A percentile compares a stretch with the other conserved stretches of the same genome.
These are phyloP conservation scores for Archocentrus centrarchus DNA, from an alignment of 2,113 vertebrate species.

Conservation along the genomic window DNA sequence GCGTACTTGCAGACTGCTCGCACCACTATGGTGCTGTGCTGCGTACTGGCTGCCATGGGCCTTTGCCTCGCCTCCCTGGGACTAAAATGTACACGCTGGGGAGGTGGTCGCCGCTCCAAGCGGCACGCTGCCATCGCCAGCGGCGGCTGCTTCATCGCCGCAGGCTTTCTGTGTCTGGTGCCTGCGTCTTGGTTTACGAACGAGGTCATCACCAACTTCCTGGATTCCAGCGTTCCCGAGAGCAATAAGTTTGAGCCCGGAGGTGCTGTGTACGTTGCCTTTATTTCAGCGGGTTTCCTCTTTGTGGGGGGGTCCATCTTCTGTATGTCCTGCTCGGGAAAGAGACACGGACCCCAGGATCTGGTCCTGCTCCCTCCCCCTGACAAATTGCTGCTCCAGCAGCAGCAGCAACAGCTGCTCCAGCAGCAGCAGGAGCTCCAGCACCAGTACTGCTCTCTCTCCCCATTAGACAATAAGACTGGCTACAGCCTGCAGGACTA, in stretches of 20 bases:
- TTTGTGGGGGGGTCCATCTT: slow-evolving; percentile 90
- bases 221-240: slow-evolving; percentile 89
- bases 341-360: slow-evolving; percentile 82
- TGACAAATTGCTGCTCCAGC: slow-evolving; percentile 79
- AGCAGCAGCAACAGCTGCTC: slow-evolving; percentile 81
- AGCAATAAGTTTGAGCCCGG: slow-evolving; percentile 94
- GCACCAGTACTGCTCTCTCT: slow-evolving; percentile 83
- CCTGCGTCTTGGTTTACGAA: slow-evolving; percentile 94
- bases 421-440: slow-evolving; percentile 81
- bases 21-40: slow-evolving; percentile 94
- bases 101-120: slow-evolving; percentile 87
- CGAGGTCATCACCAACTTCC: slow-evolving; percentile 90
- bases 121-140: slow-evolving; percentile 86
- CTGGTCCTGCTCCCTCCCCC: slow-evolving; percentile 81
- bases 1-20: slow-evolving; percentile 91
- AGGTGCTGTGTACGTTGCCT: slow-evolving; percentile 91
- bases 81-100: slow-evolving; percentile 92
- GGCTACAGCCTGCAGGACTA: slow-evolving; percentile 94
- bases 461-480: slow-evolving; percentile 82
- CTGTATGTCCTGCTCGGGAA: slow-evolving; percentile 88
- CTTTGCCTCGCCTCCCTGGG: slow-evolving; percentile 89
- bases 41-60: slow-evolving; percentile 88
- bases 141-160: slow-evolving; percentile 87
- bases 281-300: slow-evolving; percentile 89
- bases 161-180: slow-evolving; percentile 88